These are phyloP conservation scores for Chloebia gouldiae DNA, from an alignment of 2,113 vertebrate genomes.

Conservation along the genomic window DNA sequence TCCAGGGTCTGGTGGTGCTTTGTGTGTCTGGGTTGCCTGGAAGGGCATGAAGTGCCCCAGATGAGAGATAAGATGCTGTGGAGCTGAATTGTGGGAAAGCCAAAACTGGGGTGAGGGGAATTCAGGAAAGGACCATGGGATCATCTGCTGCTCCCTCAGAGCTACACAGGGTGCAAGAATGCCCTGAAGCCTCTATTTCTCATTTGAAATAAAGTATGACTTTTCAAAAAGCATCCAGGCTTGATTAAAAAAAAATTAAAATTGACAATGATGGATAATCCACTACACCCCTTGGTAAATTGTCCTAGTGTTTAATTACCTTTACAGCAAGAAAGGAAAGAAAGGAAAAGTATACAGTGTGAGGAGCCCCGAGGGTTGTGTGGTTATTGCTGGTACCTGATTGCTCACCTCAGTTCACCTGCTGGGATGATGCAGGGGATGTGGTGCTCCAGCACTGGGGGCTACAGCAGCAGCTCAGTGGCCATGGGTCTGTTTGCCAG, in stretches of 20 bases:
- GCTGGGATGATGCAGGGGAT: not conserved
- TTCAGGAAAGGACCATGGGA: not conserved
- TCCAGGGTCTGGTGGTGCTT: not conserved
- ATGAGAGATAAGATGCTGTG: not conserved
- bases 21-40: not conserved
- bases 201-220: not conserved
- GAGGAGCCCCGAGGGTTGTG: not conserved
- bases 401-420: accelerated
- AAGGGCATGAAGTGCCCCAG: not conserved
- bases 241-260: not conserved
- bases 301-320: slow-evolving; percentile 44
- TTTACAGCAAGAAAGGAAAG: not conserved
- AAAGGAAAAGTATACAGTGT: not conserved
- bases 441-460: not conserved
- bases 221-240: not conserved
- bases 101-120: not conserved
- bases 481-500: not conserved
- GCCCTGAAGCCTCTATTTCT: not conserved
- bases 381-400: not conserved
- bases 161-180: not conserved
- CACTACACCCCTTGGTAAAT: not conserved
- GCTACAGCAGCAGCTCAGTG: not conserved
- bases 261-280: slow-evolving; percentile 41
- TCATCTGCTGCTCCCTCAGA: not conserved
- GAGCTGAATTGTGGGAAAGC: not conserved